Evolutionary conservation across 1,140 invertebrate genomes (phyloP).

Genomic region (Zelostemma sp.): DNA sequence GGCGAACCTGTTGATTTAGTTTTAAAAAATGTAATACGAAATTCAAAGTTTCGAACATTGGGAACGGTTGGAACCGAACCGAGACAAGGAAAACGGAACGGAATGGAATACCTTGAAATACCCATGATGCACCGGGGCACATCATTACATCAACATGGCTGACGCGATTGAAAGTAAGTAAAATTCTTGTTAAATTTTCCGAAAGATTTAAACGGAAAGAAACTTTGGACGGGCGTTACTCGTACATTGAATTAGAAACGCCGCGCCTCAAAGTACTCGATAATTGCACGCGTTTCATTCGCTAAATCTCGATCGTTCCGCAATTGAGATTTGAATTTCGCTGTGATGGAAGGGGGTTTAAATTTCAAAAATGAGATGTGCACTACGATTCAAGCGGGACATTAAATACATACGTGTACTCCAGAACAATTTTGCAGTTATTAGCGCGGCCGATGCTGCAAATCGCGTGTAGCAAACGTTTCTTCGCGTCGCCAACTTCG

Average conservation of each 20-base stretch:
- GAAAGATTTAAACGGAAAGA: conserved; percentile 42
- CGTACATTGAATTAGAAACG: not conserved
- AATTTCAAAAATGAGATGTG: conserved; percentile 70
- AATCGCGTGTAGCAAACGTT: not conserved
- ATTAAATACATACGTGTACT: conserved; percentile 25
- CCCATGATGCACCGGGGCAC: conserved; percentile 57
- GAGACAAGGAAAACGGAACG: conserved; percentile 37
- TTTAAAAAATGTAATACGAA: not conserved
- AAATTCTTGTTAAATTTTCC: conserved; percentile 50
- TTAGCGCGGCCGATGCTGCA: conserved; percentile 44
- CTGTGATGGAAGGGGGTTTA: conserved; percentile 58
- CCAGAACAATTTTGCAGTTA: not conserved
- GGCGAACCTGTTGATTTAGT: too few relatives aligned
- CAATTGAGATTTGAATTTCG: conserved; percentile 55
- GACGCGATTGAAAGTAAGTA: conserved; percentile 82
- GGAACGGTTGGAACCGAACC: conserved; percentile 12
- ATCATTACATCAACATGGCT: conserved; percentile 78
- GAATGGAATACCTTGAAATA: conserved; percentile 51
- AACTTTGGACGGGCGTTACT: conserved; percentile 5
- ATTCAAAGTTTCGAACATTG: conserved; percentile 1
- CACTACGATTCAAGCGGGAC: conserved; percentile 62
- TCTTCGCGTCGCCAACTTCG: not conserved
- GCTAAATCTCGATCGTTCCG: not conserved
- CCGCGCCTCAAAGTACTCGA: conserved; percentile 5
- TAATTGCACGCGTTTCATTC: not conserved